These are phyloP conservation scores for Drosophila pseudoananassae DNA, from an alignment of 1,140 invertebrate genomes.

Conservation along the genomic window DNA sequence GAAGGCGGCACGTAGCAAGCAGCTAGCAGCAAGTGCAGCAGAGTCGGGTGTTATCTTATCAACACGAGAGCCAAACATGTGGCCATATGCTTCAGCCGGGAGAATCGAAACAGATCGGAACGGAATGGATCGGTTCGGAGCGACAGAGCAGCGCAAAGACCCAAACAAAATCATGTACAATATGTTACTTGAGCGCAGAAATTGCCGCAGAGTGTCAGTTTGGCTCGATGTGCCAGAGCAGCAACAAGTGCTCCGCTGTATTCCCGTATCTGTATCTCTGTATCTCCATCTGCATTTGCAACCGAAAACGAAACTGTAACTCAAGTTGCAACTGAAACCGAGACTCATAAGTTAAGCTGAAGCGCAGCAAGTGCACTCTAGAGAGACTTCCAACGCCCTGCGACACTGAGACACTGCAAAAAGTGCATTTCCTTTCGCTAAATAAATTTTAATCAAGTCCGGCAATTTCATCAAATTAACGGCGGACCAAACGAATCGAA, in stretches of 20 bases:
- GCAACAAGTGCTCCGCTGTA: conserved; percentile 69
- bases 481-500: conserved; percentile 4
- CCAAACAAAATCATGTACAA: conserved; percentile 29
- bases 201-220: conserved; percentile 70
- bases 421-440: conserved; percentile 39
- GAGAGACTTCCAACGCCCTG: conserved; percentile 8
- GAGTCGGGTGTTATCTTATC: conserved; percentile 57
- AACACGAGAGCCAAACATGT: conserved; percentile 38
- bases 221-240: conserved; percentile 73
- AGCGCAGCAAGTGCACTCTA: conserved; percentile 70
- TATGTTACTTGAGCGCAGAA: conserved; percentile 73
- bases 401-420: not conserved
- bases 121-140: conserved; percentile 29
- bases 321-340: conserved; percentile 17
- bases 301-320: conserved; percentile 18
- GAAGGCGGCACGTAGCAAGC: conserved; percentile 63
- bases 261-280: conserved; percentile 18
- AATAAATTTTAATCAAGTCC: conserved; percentile 62
- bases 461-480: conserved; percentile 61
- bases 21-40: not conserved
- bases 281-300: conserved; percentile 15
- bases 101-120: conserved; percentile 30
- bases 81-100: conserved; percentile 23
- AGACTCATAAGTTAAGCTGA: conserved; percentile 21
- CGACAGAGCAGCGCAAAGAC: conserved; percentile 33